Conservation (phyloP, 2,888 invertebrate species). For the Hipparchia sbordonii region DNA sequence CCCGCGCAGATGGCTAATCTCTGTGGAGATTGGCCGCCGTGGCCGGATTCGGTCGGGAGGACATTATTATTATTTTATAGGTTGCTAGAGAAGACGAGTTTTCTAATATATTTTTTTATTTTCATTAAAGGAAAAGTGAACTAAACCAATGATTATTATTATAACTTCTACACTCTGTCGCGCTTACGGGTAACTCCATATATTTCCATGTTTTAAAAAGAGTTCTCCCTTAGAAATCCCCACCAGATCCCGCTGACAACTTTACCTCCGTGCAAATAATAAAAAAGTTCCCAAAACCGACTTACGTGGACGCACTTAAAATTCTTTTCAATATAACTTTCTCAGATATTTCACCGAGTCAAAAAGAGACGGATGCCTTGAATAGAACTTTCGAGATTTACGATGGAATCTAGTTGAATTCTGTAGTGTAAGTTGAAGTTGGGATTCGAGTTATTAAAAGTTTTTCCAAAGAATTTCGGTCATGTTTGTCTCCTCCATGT, state of each 20-base stretch:
- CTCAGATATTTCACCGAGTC: slow-evolving; percentile 37
- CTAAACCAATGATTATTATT: too few species aligned
- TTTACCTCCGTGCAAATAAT: slow-evolving; percentile 34
- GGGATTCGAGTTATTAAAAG: slow-evolving; percentile 39
- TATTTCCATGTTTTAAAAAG: slow-evolving; percentile 15
- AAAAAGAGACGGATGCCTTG: slow-evolving; percentile 41
- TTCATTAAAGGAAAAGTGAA: too few species aligned
- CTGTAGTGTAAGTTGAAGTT: slow-evolving; percentile 37
- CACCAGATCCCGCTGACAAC: slow-evolving; percentile 29
- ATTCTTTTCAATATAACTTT: slow-evolving; percentile 39
- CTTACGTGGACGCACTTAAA: slow-evolving; percentile 34
- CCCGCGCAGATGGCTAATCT: too few species aligned
- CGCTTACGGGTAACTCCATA: background rate
- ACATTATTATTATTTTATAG: too few species aligned
- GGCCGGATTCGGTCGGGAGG: too few species aligned
- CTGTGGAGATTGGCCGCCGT: too few species aligned
- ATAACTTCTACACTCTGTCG: background rate
- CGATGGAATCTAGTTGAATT: slow-evolving; percentile 39
- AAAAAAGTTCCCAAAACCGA: slow-evolving; percentile 31
- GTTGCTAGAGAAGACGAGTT: too few species aligned
- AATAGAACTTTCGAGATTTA: slow-evolving; percentile 43
- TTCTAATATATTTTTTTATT: too few species aligned
- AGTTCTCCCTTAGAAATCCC: slow-evolving; percentile 6
- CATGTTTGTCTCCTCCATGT: slow-evolving; percentile 13
- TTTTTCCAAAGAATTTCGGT: slow-evolving; percentile 29